These are phyloP conservation scores for Oreocharis arfaki DNA, from an alignment of 2,113 vertebrate genomes.

Conservation along the genomic window DNA sequence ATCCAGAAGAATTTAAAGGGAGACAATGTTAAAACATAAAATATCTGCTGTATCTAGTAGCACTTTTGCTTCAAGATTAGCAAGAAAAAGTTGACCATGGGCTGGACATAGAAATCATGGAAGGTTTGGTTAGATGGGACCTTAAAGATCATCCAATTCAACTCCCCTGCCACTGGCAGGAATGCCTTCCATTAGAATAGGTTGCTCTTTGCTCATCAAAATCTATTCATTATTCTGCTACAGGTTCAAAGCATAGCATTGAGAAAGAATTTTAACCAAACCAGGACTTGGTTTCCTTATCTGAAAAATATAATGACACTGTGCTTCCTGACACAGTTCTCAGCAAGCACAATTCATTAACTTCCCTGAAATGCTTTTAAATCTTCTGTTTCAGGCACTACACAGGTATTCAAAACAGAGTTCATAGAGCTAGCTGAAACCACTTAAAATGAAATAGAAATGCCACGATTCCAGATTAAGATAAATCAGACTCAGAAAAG, in stretches of 20 bases:
- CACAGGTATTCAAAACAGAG: conserved; percentile 16
- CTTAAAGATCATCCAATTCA: background rate
- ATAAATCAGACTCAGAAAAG: background rate
- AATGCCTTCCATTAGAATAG: background rate
- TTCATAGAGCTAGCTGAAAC: conserved; percentile 19
- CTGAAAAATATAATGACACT: background rate
- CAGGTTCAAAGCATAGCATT: background rate
- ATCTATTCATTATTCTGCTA: background rate
- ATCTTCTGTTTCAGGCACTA: conserved; percentile 20
- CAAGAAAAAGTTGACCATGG: background rate
- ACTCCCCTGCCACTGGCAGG: background rate
- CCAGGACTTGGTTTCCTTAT: background rate
- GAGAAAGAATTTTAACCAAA: background rate
- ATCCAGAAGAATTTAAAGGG: background rate
- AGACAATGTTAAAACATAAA: background rate
- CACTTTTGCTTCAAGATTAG: background rate
- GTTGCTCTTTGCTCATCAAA: background rate
- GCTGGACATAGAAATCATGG: background rate
- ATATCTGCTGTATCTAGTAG: background rate
- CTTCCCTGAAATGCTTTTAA: conserved; percentile 42
- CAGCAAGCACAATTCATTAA: conserved; percentile 32
- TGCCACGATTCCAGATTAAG: conserved; percentile 17
- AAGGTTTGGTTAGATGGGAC: background rate
- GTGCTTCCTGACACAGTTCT: background rate
- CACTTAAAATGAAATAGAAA: conserved; percentile 43